Base-by-base conservation (phyloP, 2,797 vertebrate species). In the Clarias pachynema region DNA sequence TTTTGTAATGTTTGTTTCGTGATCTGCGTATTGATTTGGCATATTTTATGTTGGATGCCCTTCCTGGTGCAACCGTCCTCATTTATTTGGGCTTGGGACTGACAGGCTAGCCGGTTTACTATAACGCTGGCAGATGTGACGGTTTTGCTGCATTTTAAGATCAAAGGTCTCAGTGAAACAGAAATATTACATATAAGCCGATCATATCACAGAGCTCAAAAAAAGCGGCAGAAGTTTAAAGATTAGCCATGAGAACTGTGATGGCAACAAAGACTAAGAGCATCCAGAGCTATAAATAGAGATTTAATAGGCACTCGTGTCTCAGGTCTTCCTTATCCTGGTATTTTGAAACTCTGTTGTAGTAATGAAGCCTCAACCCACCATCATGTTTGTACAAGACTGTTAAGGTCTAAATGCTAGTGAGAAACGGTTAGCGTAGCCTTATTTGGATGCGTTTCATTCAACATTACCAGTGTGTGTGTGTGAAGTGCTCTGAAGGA, bases 391-490 rank as follows among this genome's bases (percentile, higher is more conserved):
- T 78, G 20, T 37, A 79, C 31, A 59, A 60, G 31, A 60, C 8
- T 60, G 31, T 60, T 60, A 62, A 37, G 9, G 57, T 79, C 22
- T 62, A 79, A 60, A 79, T 62, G 75, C 56, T 40, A 37, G 75
- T 37, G 29, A 1, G 31, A 60, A 37, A 24, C 31, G 15, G 31
- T 24, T 79, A n/a, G 31, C 31, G 4, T 24, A n/a, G 29, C 75
- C 56, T 59, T 60, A 78, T 78, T 78, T 78, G 56, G 56, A 78
- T 37, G 53, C 20, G 9, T 78, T 78, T 78, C 75, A 78, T 59
- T 78, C 29, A 78, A 59, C 74, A 31, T 31, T 77, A 59, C 8
- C 8, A 34, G 26, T 3, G 9, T 77, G 74, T 31, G 44, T 10
- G 44, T 10, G 44, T 14, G 9, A 34, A 59, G 18, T 34, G 72